phyloP scores from a whole-genome alignment of 2,888 invertebrate species.

The Lymantria dispar region DNA sequence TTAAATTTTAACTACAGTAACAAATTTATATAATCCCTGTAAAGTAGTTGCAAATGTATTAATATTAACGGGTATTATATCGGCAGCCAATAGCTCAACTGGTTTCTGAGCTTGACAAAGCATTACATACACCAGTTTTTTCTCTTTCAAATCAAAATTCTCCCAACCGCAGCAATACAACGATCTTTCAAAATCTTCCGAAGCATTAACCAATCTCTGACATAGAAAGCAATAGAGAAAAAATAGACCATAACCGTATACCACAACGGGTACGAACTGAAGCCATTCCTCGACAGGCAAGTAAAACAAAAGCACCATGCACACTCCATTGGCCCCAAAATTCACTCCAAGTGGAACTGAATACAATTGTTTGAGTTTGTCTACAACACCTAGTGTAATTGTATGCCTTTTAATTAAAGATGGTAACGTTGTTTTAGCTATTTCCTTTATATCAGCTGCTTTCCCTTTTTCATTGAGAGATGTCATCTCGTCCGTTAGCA shows the following conservation, averaged over 20 bases:
- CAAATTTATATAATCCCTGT: slow-evolving; percentile 64
- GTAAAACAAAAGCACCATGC: slow-evolving; percentile 59
- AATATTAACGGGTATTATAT: slow-evolving; percentile 68
- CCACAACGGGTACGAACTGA: slow-evolving; percentile 52
- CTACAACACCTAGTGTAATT: slow-evolving; percentile 43
- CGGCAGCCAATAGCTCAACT: slow-evolving; percentile 58
- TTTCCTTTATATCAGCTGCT: slow-evolving; percentile 22
- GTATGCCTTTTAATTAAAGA: slow-evolving; percentile 48
- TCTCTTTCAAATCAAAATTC: slow-evolving; percentile 53
- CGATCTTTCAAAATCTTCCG: slow-evolving; percentile 56
- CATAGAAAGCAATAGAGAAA: slow-evolving; percentile 68
- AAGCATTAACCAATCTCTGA: slow-evolving; percentile 58
- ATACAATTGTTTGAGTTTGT: slow-evolving; percentile 52
- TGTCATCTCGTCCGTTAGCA: slow-evolving; percentile 38
- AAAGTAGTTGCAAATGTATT: slow-evolving; percentile 64
- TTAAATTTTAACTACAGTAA: slow-evolving; percentile 63
- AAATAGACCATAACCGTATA: slow-evolving; percentile 60
- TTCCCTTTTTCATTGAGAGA: slow-evolving; percentile 35
- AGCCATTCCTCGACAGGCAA: slow-evolving; percentile 54
- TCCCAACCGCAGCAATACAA: slow-evolving; percentile 73
- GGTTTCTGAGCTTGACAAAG: slow-evolving; percentile 60
- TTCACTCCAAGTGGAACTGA: slow-evolving; percentile 63
- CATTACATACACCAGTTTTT: slow-evolving; percentile 53
- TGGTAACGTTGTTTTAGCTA: slow-evolving; percentile 42
- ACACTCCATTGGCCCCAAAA: slow-evolving; percentile 60